Percentiles rank a stretch among this genome's conserved stretches.
phyloP scores from a whole-genome alignment of 2,797 vertebrate species.

The Sebastes vulpes region DNA sequence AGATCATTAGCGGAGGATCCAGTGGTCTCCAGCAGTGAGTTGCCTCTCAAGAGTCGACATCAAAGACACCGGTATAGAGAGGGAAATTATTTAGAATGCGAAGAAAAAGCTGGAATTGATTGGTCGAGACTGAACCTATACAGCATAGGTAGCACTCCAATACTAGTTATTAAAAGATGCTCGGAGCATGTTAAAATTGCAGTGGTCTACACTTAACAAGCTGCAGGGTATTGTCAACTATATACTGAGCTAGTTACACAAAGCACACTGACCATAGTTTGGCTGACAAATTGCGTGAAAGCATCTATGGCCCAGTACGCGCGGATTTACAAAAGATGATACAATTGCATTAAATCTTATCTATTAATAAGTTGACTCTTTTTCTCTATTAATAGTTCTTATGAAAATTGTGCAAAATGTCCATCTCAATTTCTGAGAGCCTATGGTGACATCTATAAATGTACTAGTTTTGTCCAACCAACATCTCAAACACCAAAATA shows the following conservation, averaged over 20 bases:
- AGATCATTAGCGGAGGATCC: slow-evolving; percentile 81
- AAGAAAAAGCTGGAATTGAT: slow-evolving; percentile 41
- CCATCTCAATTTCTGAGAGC: background rate
- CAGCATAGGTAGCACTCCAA: slow-evolving; percentile 34
- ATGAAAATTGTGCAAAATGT: background rate
- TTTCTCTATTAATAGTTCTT: background rate
- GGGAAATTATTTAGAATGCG: slow-evolving; percentile 64
- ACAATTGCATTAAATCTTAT: background rate
- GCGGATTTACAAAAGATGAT: background rate
- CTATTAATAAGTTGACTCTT: background rate
- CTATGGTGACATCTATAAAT: background rate
- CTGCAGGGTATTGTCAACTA: background rate
- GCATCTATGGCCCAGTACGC: background rate
- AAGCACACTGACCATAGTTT: background rate
- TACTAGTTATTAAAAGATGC: slow-evolving; percentile 35
- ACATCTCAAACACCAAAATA: background rate
- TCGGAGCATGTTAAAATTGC: slow-evolving; percentile 18
- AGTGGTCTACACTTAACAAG: background rate
- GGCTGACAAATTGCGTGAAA: background rate
- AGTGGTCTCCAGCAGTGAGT: slow-evolving; percentile 72
- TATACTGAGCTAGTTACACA: background rate
- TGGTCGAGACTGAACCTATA: slow-evolving; percentile 39
- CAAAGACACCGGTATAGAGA: slow-evolving; percentile 69
- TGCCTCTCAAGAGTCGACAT: slow-evolving; percentile 78
- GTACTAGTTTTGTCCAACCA: background rate